Percentiles rank a stretch among this genome's conserved stretches.
Conservation (phyloP, 2,888 invertebrate species). For the Phyllotreta cruciferae region DNA sequence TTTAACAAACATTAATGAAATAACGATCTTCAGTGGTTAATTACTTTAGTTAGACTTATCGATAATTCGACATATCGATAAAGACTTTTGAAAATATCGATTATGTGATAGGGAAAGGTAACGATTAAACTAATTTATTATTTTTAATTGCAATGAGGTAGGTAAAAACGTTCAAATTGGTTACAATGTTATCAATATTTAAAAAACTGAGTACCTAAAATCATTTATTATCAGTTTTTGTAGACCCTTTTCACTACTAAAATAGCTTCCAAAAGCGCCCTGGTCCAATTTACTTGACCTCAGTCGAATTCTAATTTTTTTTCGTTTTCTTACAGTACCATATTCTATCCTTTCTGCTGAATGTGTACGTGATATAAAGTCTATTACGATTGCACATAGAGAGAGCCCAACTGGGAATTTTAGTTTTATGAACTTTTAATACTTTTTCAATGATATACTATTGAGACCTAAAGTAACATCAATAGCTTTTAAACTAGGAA, state of each 20-base stretch:
- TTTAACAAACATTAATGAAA: too few species aligned
- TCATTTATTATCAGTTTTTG: slow-evolving; percentile 2
- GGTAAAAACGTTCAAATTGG: too few species aligned
- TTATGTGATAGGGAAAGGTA: too few species aligned
- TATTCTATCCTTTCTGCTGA: slow-evolving; percentile 19
- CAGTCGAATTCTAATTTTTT: slow-evolving; percentile 19
- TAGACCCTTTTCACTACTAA: not conserved
- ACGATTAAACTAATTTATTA: too few species aligned
- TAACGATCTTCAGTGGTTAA: too few species aligned
- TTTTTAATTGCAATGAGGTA: not conserved
- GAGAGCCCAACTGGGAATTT: not conserved
- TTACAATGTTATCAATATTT: not conserved
- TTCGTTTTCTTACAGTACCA: slow-evolving; percentile 1
- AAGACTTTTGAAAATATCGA: too few species aligned
- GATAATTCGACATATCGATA: too few species aligned
- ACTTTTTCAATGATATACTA: not conserved
- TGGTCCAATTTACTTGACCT: slow-evolving; percentile 30
- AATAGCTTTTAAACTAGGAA: not conserved
- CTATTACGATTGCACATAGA: slow-evolving; percentile 6
- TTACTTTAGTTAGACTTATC: too few species aligned
- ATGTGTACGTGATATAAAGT: slow-evolving; percentile 16
- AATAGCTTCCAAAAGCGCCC: not conserved
- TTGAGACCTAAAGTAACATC: not conserved
- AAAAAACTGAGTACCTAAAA: not conserved
- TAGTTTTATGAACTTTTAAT: slow-evolving; percentile 17